phyloP scores from a whole-genome alignment of 1,140 invertebrate genomes.

The Drosophila mauritiana region DNA sequence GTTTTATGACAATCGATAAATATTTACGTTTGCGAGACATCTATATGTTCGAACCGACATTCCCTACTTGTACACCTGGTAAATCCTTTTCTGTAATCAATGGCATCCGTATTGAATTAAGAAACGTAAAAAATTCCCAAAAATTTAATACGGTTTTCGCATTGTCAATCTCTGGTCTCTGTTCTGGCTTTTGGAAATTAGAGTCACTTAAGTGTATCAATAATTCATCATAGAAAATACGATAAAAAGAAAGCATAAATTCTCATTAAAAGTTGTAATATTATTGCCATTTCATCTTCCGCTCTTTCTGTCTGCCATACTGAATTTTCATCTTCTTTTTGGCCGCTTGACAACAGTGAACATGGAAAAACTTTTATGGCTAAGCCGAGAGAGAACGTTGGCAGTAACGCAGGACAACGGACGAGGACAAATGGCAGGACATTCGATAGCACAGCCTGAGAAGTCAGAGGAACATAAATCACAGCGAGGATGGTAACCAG shows the following conservation, averaged over 20 bases:
- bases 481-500: constrained; percentile 17
- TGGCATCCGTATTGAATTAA: not conserved
- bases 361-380: constrained; percentile 65
- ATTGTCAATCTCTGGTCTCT: not conserved
- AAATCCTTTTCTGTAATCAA: not conserved
- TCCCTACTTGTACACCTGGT: too few species aligned
- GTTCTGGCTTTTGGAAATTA: not conserved
- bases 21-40: too few species aligned
- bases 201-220: constrained; percentile 31
- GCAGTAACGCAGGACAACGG: constrained; percentile 38
- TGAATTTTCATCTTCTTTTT: constrained; percentile 31
- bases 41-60: too few species aligned
- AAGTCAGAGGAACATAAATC: constrained; percentile 52
- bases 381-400: constrained; percentile 14
- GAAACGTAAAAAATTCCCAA: too few species aligned
- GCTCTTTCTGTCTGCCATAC: constrained; percentile 15
- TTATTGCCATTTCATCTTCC: constrained; percentile 8
- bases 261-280: constrained; percentile 73
- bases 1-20: too few species aligned
- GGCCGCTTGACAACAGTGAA: constrained; percentile 55
- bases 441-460: constrained; percentile 42
- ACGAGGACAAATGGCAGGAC: constrained; percentile 66
- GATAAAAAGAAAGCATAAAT: constrained; percentile 65
- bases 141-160: not conserved
- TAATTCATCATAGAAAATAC: constrained; percentile 41